Evolutionary conservation across 2,113 vertebrate species (phyloP).

Genomic region (Dolichallabes microphthalmus): DNA sequence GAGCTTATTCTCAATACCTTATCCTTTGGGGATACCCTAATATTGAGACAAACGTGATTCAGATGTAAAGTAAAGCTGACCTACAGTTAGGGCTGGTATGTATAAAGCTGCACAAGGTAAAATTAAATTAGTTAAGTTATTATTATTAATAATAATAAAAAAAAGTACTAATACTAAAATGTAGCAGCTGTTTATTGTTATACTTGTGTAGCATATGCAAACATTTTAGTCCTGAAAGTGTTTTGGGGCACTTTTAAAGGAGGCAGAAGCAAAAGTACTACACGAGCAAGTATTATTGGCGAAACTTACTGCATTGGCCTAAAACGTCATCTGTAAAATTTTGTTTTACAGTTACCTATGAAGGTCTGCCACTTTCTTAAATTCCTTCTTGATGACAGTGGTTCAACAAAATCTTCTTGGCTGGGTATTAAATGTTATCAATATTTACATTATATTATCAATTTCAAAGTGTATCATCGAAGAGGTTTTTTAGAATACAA

Average conservation of each 20-base stretch:
- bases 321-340: not conserved
- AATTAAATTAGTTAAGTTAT: not conserved
- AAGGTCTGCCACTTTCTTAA: not conserved
- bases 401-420: not conserved
- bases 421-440: not conserved
- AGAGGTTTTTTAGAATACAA: not conserved
- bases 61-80: not conserved
- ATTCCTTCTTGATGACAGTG: not conserved
- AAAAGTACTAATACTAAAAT: no score
- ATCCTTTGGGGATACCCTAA: no score
- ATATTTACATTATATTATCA: not conserved
- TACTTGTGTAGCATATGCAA: not conserved
- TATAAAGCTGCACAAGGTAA: not conserved
- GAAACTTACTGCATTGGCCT: not conserved
- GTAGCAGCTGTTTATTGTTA: not conserved
- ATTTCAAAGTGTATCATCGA: not conserved
- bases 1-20: constrained; percentile 4
- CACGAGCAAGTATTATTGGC: no score
- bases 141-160: no score
- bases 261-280: not conserved
- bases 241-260: not conserved
- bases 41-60: not conserved
- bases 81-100: not conserved
- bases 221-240: not conserved
- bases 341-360: not conserved